phyloP scores from a whole-genome alignment of 2,113 vertebrate species.

The Saguinus midas region DNA sequence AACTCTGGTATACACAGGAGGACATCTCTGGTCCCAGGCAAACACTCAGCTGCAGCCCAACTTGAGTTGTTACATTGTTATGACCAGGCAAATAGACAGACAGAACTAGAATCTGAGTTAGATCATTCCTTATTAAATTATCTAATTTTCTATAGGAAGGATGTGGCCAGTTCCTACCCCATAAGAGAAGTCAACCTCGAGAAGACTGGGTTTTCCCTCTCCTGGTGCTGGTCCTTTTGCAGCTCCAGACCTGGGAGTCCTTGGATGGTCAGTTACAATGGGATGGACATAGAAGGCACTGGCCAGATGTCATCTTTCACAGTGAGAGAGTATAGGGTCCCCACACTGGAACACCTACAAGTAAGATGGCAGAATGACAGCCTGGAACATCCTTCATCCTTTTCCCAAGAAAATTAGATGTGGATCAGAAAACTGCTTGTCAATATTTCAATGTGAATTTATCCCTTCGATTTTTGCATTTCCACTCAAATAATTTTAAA shows the following conservation, averaged over 20 bases:
- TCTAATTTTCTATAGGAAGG: background rate
- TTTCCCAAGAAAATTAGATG: background rate
- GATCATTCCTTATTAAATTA: background rate
- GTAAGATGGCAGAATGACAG: background rate
- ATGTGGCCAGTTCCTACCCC: background rate
- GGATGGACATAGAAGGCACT: background rate
- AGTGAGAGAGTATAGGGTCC: background rate
- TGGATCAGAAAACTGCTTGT: background rate
- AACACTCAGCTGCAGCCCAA: background rate
- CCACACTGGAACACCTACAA: background rate
- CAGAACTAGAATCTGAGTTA: background rate
- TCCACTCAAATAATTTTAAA: background rate
- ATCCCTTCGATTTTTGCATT: background rate
- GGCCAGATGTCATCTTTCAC: too few relatives aligned
- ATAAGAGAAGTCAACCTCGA: too few relatives aligned
- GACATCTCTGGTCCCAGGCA: background rate
- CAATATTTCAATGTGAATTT: background rate
- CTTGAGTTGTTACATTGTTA: background rate
- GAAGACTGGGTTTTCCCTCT: background rate
- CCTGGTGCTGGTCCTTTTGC: background rate
- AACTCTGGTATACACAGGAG: background rate
- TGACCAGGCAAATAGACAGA: background rate
- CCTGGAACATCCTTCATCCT: background rate
- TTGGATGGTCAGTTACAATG: too few relatives aligned
- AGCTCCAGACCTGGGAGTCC: background rate